phyloP scores from a whole-genome alignment of 2,888 invertebrate genomes.

The Adineta ricciae region DNA sequence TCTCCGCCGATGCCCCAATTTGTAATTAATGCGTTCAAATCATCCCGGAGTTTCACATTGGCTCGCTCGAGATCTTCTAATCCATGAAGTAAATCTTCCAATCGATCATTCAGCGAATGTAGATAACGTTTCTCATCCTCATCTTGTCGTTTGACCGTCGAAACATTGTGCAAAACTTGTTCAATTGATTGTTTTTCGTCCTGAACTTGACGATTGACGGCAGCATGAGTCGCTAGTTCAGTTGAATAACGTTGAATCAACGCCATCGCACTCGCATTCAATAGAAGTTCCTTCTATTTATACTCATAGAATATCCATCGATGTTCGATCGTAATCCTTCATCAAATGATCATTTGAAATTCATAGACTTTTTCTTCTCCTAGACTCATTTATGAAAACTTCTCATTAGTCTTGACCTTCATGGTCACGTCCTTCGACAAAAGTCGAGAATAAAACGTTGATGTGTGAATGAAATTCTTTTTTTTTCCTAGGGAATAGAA shows the following conservation, averaged over 20 bases:
- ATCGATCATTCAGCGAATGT: neutral
- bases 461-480: neutral
- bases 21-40: neutral
- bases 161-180: neutral
- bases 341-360: neutral
- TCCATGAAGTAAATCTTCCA: neutral
- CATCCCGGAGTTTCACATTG: neutral
- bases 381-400: neutral
- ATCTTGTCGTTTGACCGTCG: neutral
- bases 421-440: neutral
- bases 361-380: neutral
- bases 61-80: neutral
- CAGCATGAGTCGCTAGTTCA: neutral
- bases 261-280: neutral
- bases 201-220: neutral
- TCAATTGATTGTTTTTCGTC: neutral
- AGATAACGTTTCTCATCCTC: constrained; percentile 1
- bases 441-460: neutral
- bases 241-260: constrained; percentile 13
- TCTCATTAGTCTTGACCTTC: neutral
- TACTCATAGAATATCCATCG: neutral
- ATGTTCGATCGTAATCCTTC: neutral
- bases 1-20: neutral
- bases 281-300: neutral
- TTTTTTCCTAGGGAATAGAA: constrained; percentile 4